A percentile compares a stretch with the other conserved stretches of the same genome.
Conservation (phyloP, 2,888 invertebrate genomes). For the Sclerodermus sp. region DNA sequence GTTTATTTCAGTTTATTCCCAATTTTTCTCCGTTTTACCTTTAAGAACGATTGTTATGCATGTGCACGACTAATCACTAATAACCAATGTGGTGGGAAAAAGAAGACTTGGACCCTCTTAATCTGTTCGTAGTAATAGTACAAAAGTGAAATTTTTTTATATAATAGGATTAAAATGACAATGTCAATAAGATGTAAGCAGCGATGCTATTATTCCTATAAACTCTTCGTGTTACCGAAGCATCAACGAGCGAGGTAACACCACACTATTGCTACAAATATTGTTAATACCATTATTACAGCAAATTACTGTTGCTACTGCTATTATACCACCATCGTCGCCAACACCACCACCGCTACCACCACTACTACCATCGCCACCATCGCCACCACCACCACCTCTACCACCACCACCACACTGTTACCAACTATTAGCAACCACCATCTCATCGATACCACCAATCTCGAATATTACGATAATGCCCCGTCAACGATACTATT, state of each 20-base stretch:
- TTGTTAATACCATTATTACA: constrained; percentile 14
- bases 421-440: not conserved
- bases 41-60: too few species aligned
- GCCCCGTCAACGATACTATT: constrained; percentile 10
- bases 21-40: too few species aligned
- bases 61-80: too few species aligned
- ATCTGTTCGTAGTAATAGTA: constrained; percentile 31
- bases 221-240: not conserved
- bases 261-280: constrained; percentile 16
- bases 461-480: constrained; percentile 4
- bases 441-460: too few species aligned
- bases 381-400: not conserved
- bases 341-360: too few species aligned
- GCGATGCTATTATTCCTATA: constrained; percentile 5
- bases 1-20: too few species aligned
- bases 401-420: not conserved
- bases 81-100: constrained; percentile 10
- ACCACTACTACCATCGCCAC: not conserved
- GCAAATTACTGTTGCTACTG: constrained; percentile 12
- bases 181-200: constrained; percentile 14
- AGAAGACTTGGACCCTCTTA: constrained; percentile 19
- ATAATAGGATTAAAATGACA: constrained; percentile 3
- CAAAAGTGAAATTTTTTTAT: constrained; percentile 23
- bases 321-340: not conserved
- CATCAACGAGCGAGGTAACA: constrained; percentile 11